phyloP scores from a whole-genome alignment of 2,113 vertebrate species.

The Cyphomyrus plagiostoma region DNA sequence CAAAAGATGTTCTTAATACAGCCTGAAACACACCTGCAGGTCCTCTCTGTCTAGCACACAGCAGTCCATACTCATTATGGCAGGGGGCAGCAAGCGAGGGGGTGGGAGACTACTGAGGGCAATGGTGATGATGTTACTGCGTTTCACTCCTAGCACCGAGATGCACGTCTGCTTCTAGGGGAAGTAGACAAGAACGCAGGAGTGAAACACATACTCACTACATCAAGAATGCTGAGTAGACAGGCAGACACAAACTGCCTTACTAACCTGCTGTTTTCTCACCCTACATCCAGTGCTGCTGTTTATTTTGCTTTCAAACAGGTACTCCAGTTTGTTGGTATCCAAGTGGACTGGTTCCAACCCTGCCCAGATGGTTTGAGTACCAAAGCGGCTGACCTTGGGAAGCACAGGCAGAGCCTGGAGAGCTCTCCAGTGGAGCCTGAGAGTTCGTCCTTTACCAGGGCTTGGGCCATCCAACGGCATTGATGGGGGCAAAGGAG shows the following conservation, averaged over 20 bases:
- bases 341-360: conserved; percentile 59
- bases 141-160: conserved; percentile 58
- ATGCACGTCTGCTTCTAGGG: conserved; percentile 35
- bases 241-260: not conserved
- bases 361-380: conserved; percentile 59
- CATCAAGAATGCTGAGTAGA: not conserved
- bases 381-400: conserved; percentile 59
- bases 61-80: conserved; percentile 66
- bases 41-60: conserved; percentile 65
- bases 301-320: conserved; percentile 56
- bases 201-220: not conserved
- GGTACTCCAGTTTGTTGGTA: conserved; percentile 48
- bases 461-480: not conserved
- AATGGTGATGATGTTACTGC: conserved; percentile 68
- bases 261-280: conserved; percentile 46
- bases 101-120: conserved; percentile 61
- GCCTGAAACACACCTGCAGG: conserved; percentile 49
- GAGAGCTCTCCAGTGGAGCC: conserved; percentile 64
- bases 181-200: not conserved
- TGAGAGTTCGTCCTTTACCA: conserved; percentile 45
- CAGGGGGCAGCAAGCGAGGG: conserved; percentile 55
- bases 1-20: not conserved
- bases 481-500: conserved; percentile 22
- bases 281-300: conserved; percentile 33
- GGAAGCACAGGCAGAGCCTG: conserved; percentile 51